A percentile compares a stretch with the other conserved stretches of the same genome.
phyloP scores from a whole-genome alignment of 2,113 vertebrate genomes.

The Sitta europaea region DNA sequence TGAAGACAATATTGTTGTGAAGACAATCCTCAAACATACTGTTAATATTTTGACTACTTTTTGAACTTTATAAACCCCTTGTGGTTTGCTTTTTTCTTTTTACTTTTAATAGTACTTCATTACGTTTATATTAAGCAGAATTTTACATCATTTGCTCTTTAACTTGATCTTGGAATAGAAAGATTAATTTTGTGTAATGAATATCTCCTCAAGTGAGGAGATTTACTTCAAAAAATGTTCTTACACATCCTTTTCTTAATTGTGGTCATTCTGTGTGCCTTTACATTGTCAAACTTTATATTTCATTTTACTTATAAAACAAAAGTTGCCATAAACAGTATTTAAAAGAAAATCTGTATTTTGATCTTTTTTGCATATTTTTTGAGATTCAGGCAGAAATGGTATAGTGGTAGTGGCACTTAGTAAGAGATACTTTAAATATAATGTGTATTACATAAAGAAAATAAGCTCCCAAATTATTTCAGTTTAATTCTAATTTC shows the following conservation, averaged over 20 bases:
- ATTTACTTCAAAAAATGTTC: neutral
- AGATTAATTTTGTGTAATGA: neutral
- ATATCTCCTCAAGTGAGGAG: neutral
- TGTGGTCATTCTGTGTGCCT: neutral
- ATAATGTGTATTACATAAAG: neutral
- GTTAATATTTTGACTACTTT: neutral
- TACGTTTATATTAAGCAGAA: neutral
- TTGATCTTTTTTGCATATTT: neutral
- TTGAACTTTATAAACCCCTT: neutral
- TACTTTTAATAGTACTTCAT: neutral
- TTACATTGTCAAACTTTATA: neutral
- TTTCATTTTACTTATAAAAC: neutral
- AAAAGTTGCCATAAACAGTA: neutral
- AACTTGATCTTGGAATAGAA: neutral
- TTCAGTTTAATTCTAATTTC: neutral
- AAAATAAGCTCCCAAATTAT: neutral
- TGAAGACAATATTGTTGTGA: neutral
- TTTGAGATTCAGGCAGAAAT: neutral
- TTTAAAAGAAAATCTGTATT: neutral
- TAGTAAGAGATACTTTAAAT: neutral
- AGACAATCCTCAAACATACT: neutral
- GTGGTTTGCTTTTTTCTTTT: accelerated
- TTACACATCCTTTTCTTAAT: neutral
- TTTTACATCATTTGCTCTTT: neutral
- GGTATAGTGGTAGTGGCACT: neutral